Evolutionary conservation across 2,113 vertebrate genomes (phyloP).

Genomic region (Octodon degus): DNA sequence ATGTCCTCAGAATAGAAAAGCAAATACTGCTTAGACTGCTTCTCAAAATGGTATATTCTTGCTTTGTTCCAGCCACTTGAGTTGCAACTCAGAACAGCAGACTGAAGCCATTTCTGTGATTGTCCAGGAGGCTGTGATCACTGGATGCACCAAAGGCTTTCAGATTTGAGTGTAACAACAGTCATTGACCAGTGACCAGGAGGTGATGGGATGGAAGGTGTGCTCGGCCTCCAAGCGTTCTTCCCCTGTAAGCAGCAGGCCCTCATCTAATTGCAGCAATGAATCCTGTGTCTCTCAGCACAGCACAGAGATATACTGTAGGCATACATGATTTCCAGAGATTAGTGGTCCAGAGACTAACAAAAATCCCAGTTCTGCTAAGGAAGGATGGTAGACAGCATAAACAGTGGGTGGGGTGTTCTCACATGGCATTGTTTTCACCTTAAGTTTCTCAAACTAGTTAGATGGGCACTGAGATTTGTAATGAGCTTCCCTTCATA

Average conservation of each 20-base stretch:
- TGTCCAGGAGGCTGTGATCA: conserved; percentile 49
- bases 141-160: conserved; percentile 62
- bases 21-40: not conserved
- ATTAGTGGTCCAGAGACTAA: not conserved
- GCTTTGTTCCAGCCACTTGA: conserved; percentile 65
- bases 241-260: not conserved
- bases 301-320: conserved; percentile 8
- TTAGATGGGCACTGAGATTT: conserved; percentile 54
- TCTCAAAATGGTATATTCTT: not conserved
- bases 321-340: conserved; percentile 32
- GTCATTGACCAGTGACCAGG: not conserved
- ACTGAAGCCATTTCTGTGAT: conserved; percentile 68
- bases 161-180: conserved; percentile 44
- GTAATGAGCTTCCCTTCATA: conserved; percentile 62
- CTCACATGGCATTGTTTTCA: conserved; percentile 40
- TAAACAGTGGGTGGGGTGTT: conserved; percentile 47
- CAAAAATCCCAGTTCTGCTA: conserved; percentile 32
- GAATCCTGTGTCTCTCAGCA: not conserved
- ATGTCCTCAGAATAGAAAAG: conserved; percentile 67
- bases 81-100: conserved; percentile 76
- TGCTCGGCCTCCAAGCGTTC: conserved; percentile 24
- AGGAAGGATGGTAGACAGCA: not conserved
- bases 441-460: conserved; percentile 65
- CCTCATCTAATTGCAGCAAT: not conserved
- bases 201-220: not conserved